phyloP scores from a whole-genome alignment of 1,140 invertebrate genomes.

The Dreissena rostriformis region DNA sequence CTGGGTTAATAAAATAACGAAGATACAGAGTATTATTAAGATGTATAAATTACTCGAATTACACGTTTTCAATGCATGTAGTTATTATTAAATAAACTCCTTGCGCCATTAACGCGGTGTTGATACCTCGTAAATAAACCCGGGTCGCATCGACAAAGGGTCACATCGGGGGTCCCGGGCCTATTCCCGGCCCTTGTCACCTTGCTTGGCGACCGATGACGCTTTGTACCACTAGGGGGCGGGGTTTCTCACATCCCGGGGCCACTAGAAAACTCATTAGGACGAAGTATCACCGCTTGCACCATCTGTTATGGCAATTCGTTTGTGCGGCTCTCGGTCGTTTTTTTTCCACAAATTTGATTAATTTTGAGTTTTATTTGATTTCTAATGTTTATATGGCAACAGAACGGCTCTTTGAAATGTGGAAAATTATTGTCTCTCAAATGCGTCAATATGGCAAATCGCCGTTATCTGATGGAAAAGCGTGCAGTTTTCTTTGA shows the following conservation, averaged over 20 bases:
- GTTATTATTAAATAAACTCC: neutral
- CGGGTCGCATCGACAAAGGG: too few species aligned
- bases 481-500: neutral
- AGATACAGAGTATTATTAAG: too few species aligned
- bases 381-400: slow-evolving; percentile 26
- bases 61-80: neutral
- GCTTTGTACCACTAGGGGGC: slow-evolving; percentile 21
- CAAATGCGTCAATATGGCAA: neutral
- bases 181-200: slow-evolving; percentile 22
- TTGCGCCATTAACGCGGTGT: neutral
- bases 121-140: too few species aligned
- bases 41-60: too few species aligned
- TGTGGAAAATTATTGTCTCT: neutral
- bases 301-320: slow-evolving; percentile 51
- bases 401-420: neutral
- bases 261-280: slow-evolving; percentile 47
- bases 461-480: neutral
- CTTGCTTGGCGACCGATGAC: slow-evolving; percentile 13
- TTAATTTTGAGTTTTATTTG: slow-evolving; percentile 22
- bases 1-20: too few species aligned
- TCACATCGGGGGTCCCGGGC: slow-evolving; percentile 1
- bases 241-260: slow-evolving; percentile 18
- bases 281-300: slow-evolving; percentile 33
- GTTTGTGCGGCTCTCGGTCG: slow-evolving; percentile 15
- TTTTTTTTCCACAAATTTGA: slow-evolving; percentile 38